Evolutionary conservation across 2,888 invertebrate species (phyloP).

Genomic region (Laothoe populi): DNA sequence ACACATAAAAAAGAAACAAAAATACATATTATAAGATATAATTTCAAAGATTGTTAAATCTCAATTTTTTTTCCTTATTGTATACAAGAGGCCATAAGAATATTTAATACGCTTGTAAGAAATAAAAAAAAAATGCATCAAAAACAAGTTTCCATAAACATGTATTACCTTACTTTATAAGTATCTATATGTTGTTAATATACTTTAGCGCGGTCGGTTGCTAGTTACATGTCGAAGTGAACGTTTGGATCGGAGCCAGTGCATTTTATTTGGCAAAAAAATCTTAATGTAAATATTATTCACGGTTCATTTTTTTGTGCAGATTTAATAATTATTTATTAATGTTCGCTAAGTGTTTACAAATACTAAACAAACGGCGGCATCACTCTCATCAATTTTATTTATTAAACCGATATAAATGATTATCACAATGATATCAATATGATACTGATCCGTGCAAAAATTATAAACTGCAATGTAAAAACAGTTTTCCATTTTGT

Average conservation of each 20-base stretch:
- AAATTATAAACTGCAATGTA: background rate
- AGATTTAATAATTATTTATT: background rate
- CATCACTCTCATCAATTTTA: too few species aligned
- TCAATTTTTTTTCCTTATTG: background rate
- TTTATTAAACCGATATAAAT: background rate
- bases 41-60: too few species aligned
- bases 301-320: background rate
- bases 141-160: conserved; percentile 5
- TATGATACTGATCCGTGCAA: too few species aligned
- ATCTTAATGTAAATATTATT: background rate
- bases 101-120: background rate
- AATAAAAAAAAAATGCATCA: background rate
- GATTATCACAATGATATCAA: too few species aligned
- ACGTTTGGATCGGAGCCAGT: conserved; percentile 8
- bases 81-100: background rate
- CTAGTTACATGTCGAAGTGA: conserved; percentile 3
- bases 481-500: background rate
- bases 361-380: background rate
- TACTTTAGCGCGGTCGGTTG: background rate
- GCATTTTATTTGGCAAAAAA: background rate
- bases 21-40: background rate
- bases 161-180: background rate
- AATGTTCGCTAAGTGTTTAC: conserved; percentile 1
- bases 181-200: background rate
- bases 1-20: too few species aligned